These are phyloP conservation scores for Orussus abietinus DNA, from an alignment of 1,140 invertebrate species.

Conservation along the genomic window DNA sequence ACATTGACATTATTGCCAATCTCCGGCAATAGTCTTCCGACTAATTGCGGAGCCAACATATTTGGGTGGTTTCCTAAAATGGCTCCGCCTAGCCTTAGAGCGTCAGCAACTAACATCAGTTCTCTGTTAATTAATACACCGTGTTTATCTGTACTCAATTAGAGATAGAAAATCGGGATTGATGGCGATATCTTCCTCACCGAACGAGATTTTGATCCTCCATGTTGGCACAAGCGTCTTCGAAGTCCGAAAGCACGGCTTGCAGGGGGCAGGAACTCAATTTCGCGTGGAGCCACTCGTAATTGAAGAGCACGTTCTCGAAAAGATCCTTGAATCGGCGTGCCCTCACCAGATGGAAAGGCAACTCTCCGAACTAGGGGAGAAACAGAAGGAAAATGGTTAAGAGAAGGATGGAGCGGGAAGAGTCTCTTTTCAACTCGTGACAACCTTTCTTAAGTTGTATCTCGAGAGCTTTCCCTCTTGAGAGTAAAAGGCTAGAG, in stretches of 20 bases:
- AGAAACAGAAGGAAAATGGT: conserved; percentile 4
- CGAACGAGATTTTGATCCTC: conserved; percentile 80
- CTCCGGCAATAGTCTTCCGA: conserved; percentile 89
- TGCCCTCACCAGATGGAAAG: conserved; percentile 88
- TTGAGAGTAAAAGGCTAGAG: conserved; percentile 86
- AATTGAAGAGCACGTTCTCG: conserved; percentile 93
- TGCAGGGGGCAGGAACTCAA: conserved; percentile 92
- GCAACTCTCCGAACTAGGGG: conserved; percentile 86
- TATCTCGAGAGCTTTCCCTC: conserved; percentile 83
- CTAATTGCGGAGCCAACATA: conserved; percentile 93
- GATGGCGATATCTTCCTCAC: too few relatives aligned
- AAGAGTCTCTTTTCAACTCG: too few relatives aligned
- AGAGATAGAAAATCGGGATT: too few relatives aligned
- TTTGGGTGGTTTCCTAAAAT: conserved; percentile 87
- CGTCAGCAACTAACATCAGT: conserved; percentile 91
- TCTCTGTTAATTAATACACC: conserved; percentile 60
- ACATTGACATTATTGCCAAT: conserved; percentile 81
- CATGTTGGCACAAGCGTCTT: conserved; percentile 85
- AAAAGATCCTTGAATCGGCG: conserved; percentile 90
- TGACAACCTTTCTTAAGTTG: conserved; percentile 86
- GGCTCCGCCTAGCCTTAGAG: conserved; percentile 84
- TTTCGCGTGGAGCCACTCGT: conserved; percentile 96
- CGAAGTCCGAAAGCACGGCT: conserved; percentile 91
- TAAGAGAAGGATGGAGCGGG: too few relatives aligned
- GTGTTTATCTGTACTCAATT: not conserved